These are phyloP conservation scores for Dysdera silvatica DNA, from an alignment of 1,140 invertebrate species.

Conservation along the genomic window DNA sequence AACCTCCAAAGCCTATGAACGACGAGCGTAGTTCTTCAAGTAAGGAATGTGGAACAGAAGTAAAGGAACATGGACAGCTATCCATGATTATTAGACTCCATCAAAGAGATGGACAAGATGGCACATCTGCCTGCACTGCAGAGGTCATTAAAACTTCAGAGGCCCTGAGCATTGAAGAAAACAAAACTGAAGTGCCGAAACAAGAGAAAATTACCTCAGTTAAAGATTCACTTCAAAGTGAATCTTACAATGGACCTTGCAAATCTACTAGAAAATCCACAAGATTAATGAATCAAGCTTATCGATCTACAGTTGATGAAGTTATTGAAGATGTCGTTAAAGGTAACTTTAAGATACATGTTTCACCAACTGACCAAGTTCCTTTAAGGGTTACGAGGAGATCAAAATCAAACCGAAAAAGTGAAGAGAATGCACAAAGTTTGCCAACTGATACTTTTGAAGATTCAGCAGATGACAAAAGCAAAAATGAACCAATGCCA, in stretches of 20 bases:
- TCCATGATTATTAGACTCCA: conserved; percentile 35
- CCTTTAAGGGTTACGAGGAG: conserved; percentile 17
- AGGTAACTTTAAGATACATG: conserved; percentile 40
- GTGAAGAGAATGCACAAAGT: conserved; percentile 35
- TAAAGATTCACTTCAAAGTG: background rate
- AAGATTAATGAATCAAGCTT: conserved; percentile 41
- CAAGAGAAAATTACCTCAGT: conserved; percentile 7
- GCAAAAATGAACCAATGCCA: conserved; percentile 28
- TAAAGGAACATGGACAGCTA: conserved; percentile 33
- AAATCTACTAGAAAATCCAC: conserved; percentile 58
- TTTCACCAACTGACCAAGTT: background rate
- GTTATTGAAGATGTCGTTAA: conserved; percentile 76
- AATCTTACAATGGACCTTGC: background rate
- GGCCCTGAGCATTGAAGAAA: conserved; percentile 27
- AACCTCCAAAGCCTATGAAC: background rate
- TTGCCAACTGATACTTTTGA: background rate
- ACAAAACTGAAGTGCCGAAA: conserved; percentile 21
- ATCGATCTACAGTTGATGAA: conserved; percentile 63
- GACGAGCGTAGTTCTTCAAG: conserved; percentile 4
- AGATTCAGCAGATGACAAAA: conserved; percentile 18
- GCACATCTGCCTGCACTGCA: conserved; percentile 15
- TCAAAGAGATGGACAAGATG: conserved; percentile 31
- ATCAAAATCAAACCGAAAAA: conserved; percentile 30
- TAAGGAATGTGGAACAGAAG: conserved; percentile 35
- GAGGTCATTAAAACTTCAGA: conserved; percentile 35